These are phyloP conservation scores for Diorhabda carinulata DNA, from an alignment of 1,140 invertebrate genomes.

Conservation along the genomic window DNA sequence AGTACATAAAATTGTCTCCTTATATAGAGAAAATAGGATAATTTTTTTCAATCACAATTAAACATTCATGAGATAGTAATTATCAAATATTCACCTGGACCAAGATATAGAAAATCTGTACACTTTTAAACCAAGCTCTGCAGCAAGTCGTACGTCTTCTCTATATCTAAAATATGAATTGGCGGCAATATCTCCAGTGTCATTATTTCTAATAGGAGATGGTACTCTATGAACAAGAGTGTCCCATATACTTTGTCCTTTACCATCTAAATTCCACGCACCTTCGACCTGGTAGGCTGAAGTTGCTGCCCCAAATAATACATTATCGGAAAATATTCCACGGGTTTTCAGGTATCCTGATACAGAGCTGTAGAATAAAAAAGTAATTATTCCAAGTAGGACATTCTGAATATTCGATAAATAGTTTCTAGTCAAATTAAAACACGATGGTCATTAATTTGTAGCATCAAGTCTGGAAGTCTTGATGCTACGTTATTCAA, in stretches of 20 bases:
- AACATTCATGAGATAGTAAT: too few relatives aligned
- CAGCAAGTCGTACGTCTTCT: slow-evolving; percentile 6
- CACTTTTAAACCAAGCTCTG: not conserved
- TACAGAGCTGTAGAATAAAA: too few relatives aligned
- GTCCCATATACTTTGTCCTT: slow-evolving; percentile 56
- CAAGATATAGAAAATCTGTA: slow-evolving; percentile 13
- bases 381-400: too few relatives aligned
- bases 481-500: too few relatives aligned
- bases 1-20: too few relatives aligned
- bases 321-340: slow-evolving; percentile 50
- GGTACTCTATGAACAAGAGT: too few relatives aligned
- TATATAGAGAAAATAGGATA: too few relatives aligned
- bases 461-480: too few relatives aligned
- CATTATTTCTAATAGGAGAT: not conserved
- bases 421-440: too few relatives aligned
- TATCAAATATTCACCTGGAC: not conserved
- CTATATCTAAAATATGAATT: slow-evolving; percentile 4
- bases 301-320: slow-evolving; percentile 42
- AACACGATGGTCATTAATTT: too few relatives aligned
- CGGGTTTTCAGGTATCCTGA: too few relatives aligned
- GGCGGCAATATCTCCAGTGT: not conserved
- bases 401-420: too few relatives aligned
- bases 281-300: slow-evolving; percentile 47
- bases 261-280: slow-evolving; percentile 42
- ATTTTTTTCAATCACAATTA: not conserved